Percentiles rank a stretch among this genome's conserved stretches.
Evolutionary conservation across 2,888 invertebrate species (phyloP).

Genomic region (Brachylomia viminalis): DNA sequence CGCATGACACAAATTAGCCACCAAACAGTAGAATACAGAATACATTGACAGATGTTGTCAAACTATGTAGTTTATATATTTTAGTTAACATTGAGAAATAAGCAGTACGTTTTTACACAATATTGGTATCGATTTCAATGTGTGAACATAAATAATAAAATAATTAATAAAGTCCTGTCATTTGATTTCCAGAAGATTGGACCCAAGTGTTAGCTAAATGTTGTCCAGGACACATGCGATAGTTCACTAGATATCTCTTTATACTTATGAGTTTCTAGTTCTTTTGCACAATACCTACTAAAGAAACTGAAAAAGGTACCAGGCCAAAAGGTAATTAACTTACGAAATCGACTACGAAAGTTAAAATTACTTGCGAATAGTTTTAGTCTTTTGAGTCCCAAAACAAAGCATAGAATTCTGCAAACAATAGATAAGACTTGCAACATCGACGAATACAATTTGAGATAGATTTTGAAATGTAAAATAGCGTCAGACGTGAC

Average conservation of each 20-base stretch:
- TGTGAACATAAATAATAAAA: too few relatives aligned
- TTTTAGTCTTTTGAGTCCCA: conserved; percentile 35
- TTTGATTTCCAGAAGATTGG: neutral
- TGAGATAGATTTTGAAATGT: conserved; percentile 37
- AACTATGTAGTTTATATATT: neutral
- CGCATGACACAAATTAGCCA: neutral
- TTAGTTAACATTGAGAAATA: neutral
- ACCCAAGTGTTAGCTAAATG: neutral
- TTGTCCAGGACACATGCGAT: neutral
- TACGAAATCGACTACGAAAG: conserved; percentile 20
- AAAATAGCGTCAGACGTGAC: conserved; percentile 46
- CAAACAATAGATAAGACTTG: conserved; percentile 47
- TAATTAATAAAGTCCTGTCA: neutral
- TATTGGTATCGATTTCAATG: too few relatives aligned
- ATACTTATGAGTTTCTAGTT: neutral
- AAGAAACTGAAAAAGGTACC: conserved; percentile 2
- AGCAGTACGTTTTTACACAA: too few relatives aligned
- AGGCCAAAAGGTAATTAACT: conserved; percentile 28
- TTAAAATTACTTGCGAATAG: conserved; percentile 48
- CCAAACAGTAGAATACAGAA: neutral
- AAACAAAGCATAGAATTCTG: conserved; percentile 30
- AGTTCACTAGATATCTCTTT: neutral
- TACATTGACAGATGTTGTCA: neutral
- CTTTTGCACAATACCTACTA: neutral
- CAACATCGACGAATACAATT: conserved; percentile 29